Conservation (phyloP, 2,797 vertebrate species). For the Darevskia nairensis region DNA sequence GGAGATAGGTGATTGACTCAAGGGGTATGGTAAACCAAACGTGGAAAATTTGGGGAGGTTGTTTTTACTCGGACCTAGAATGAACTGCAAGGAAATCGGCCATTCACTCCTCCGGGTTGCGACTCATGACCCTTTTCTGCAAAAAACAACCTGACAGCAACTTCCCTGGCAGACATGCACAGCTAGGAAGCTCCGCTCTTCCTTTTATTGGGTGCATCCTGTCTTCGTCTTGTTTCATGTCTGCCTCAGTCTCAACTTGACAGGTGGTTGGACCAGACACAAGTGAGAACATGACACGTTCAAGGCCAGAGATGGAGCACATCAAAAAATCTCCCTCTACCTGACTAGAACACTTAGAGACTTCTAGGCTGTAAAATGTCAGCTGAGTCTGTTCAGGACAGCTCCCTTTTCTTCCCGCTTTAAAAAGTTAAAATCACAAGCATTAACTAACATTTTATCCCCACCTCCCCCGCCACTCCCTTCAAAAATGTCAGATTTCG, state of each 20-base stretch:
- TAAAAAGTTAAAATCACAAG: not conserved
- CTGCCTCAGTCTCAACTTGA: not conserved
- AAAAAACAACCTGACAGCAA: not conserved
- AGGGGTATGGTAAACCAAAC: too few species aligned
- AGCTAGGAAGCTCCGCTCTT: not conserved
- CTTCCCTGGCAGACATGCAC: too few species aligned
- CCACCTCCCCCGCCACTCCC: conserved; percentile 28
- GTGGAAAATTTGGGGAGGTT: too few species aligned
- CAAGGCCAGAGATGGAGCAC: not conserved
- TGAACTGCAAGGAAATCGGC: too few species aligned
- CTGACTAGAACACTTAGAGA: not conserved
- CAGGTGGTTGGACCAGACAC: not conserved
- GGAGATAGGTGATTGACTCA: too few species aligned
- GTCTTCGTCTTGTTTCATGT: not conserved
- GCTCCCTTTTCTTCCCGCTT: not conserved
- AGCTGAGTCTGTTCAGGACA: not conserved
- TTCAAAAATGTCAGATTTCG: conserved; percentile 52
- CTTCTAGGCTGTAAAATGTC: not conserved
- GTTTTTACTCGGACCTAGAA: too few species aligned
- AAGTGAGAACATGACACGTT: too few species aligned
- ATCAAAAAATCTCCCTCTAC: not conserved
- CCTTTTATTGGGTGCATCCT: not conserved
- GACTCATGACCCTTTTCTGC: too few species aligned
- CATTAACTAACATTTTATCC: conserved; percentile 51
- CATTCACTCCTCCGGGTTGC: too few species aligned